Percentiles rank a stretch among this genome's conserved stretches.
Conservation (phyloP, 2,797 vertebrate species). For the Protonibea diacanthus region DNA sequence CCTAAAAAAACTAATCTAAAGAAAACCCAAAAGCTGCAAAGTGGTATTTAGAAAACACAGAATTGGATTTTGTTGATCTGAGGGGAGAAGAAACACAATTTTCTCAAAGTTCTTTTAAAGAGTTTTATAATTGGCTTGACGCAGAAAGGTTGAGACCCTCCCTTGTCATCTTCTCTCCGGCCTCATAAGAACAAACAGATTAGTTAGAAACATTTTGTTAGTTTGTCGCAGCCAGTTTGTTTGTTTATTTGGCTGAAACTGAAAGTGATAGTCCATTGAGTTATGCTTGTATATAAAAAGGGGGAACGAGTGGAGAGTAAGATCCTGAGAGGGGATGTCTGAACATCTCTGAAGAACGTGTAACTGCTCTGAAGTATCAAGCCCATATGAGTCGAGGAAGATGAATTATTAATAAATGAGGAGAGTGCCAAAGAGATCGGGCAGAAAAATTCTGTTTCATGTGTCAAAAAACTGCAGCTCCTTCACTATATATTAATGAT, state of each 20-base stretch:
- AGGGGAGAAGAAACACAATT: background rate
- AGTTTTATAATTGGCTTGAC: constrained; percentile 22
- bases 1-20: constrained; percentile 18
- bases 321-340: constrained; percentile 13
- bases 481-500: constrained; percentile 18
- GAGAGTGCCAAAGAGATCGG: constrained; percentile 30
- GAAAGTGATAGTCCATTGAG: constrained; percentile 19
- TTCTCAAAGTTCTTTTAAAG: background rate
- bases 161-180: background rate
- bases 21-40: constrained; percentile 6
- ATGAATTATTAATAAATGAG: constrained; percentile 57
- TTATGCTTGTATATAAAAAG: constrained; percentile 1
- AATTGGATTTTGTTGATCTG: constrained; percentile 1
- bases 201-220: constrained; percentile 23
- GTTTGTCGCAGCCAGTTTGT: constrained; percentile 37
- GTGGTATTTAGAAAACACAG: background rate
- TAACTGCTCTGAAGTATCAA: constrained; percentile 35
- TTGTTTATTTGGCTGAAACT: constrained; percentile 33
- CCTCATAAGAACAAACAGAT: constrained; percentile 8
- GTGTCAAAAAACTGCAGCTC: constrained; percentile 23
- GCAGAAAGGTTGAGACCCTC: background rate
- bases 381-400: constrained; percentile 20
- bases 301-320: background rate
- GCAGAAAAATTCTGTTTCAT: constrained; percentile 49
- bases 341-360: constrained; percentile 33